Conservation (phyloP, 1,140 invertebrate genomes). For the Plodia interpunctella region DNA sequence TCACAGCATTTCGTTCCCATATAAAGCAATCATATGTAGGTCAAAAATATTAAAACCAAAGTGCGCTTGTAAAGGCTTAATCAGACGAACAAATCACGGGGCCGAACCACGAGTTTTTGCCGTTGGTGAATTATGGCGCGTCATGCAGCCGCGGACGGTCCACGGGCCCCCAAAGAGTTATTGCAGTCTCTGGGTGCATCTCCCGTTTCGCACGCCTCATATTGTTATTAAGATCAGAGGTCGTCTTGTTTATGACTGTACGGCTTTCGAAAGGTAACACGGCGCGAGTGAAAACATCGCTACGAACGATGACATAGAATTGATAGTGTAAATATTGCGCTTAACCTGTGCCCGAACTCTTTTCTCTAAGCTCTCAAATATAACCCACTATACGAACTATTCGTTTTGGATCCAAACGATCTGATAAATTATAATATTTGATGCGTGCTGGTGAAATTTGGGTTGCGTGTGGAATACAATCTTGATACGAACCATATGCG, state of each 20-base stretch:
- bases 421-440: constrained; percentile 11
- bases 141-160: constrained; percentile 44
- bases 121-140: constrained; percentile 42
- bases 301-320: constrained; percentile 66
- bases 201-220: constrained; percentile 65
- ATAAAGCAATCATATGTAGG: constrained; percentile 48
- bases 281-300: constrained; percentile 63
- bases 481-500: not conserved
- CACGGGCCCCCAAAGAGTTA: constrained; percentile 60
- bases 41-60: constrained; percentile 48
- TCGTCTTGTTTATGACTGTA: constrained; percentile 69
- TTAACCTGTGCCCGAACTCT: constrained; percentile 42
- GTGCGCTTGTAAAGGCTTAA: constrained; percentile 44
- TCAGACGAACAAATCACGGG: constrained; percentile 39
- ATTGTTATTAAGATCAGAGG: constrained; percentile 74
- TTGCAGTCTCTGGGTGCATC: constrained; percentile 56
- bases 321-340: constrained; percentile 67
- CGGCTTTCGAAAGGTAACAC: constrained; percentile 73
- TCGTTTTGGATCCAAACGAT: not conserved
- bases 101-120: constrained; percentile 39
- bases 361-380: constrained; percentile 26
- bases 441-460: constrained; percentile 5
- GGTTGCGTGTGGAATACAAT: not conserved
- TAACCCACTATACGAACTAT: constrained; percentile 14
- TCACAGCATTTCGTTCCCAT: constrained; percentile 36